These are phyloP conservation scores for Leuciscus idus DNA, from an alignment of 2,113 vertebrate genomes.

Conservation along the genomic window DNA sequence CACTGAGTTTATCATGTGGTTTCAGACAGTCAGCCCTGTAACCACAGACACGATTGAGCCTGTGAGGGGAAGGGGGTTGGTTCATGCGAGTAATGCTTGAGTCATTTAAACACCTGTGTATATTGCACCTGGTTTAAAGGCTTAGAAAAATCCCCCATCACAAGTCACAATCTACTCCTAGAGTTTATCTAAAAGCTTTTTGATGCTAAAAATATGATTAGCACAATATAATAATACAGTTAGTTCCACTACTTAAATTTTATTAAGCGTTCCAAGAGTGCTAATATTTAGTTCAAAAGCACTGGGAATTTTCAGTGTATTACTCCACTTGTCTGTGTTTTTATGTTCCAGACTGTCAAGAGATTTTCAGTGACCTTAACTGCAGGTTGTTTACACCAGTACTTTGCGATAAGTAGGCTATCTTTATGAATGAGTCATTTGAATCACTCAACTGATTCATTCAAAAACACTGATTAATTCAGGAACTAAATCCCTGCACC, in stretches of 20 bases:
- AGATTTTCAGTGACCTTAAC: background rate
- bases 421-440: background rate
- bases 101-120: conserved; percentile 39
- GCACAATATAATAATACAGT: background rate
- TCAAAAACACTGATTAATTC: background rate
- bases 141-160: background rate
- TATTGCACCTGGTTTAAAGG: conserved; percentile 14
- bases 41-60: background rate
- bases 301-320: background rate
- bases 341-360: background rate
- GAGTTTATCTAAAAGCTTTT: background rate
- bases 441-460: background rate
- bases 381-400: background rate
- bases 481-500: background rate
- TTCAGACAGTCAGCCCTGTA: background rate
- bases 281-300: background rate
- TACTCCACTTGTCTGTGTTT: background rate
- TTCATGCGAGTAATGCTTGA: conserved; percentile 21
- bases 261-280: background rate
- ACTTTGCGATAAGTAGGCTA: background rate
- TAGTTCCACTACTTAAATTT: background rate
- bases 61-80: conserved; percentile 31
- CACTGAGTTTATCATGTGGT: background rate
- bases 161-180: background rate
- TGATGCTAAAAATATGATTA: background rate